Evolutionary conservation across 2,888 invertebrate species (phyloP).

Genomic region (Drosophila fulvimacula): DNA sequence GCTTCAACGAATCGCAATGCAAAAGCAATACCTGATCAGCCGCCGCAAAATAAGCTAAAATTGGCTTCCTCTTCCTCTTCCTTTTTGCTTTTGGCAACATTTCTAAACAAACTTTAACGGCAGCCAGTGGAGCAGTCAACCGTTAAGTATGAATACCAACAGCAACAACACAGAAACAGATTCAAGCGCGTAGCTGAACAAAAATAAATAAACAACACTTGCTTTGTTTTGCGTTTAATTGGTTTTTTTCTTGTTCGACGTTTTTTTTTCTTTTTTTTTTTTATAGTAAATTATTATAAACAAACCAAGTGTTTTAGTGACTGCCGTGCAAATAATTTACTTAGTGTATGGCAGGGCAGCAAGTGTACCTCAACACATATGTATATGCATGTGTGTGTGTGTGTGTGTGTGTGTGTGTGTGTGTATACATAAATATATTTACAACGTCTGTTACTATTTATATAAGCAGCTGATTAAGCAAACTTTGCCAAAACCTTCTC

Average conservation of each 20-base stretch:
- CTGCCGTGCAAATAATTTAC: conserved; percentile 67
- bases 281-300: conserved; percentile 67
- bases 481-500: conserved; percentile 22
- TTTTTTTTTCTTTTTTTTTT: conserved; percentile 56
- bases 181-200: neutral
- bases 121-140: conserved; percentile 21
- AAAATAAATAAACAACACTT: conserved; percentile 47
- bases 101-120: conserved; percentile 29
- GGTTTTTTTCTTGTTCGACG: conserved; percentile 45
- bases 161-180: neutral
- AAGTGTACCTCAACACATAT: conserved; percentile 5
- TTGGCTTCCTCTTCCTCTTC: neutral
- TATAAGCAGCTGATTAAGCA: conserved; percentile 51
- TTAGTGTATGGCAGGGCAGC: conserved; percentile 16
- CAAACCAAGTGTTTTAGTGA: conserved; percentile 70
- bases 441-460: conserved; percentile 30
- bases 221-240: conserved; percentile 42
- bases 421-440: neutral
- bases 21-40: conserved; percentile 4
- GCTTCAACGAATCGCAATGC: neutral
- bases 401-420: no score
- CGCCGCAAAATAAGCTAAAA: conserved; percentile 18
- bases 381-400: no score
- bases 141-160: conserved; percentile 27
- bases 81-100: conserved; percentile 15